These are phyloP conservation scores for Parapsyche elsis DNA, from an alignment of 1,140 invertebrate genomes.

Conservation along the genomic window DNA sequence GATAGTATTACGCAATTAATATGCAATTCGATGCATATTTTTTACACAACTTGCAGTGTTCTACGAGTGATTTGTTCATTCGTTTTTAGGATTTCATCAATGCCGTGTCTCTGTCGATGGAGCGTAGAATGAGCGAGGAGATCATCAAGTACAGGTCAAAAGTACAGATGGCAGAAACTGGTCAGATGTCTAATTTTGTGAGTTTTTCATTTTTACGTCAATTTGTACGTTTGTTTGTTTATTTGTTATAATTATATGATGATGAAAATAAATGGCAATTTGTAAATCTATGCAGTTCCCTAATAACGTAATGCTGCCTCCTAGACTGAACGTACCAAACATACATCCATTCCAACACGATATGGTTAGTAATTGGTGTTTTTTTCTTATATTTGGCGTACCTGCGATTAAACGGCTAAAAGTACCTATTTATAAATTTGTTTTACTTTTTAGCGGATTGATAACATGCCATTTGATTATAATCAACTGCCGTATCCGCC, in stretches of 20 bases:
- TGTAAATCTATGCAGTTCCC: neutral
- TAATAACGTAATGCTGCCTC: neutral
- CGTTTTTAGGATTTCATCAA: conserved; percentile 15
- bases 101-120: neutral
- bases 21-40: no score
- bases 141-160: no score
- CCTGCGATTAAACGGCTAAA: no score
- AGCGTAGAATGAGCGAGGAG: neutral
- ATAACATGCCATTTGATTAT: neutral
- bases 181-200: neutral
- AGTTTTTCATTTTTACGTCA: neutral
- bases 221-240: neutral
- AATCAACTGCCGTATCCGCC: neutral
- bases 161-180: neutral
- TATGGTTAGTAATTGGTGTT: neutral
- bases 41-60: no score
- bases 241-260: neutral
- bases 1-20: no score
- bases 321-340: neutral
- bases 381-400: no score
- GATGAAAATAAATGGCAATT: neutral
- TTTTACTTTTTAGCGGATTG: no score
- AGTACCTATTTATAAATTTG: no score
- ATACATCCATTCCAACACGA: neutral
- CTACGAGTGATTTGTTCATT: neutral